These are phyloP conservation scores for Pelodytes ibericus DNA, from an alignment of 2,797 vertebrate species.

Conservation along the genomic window DNA sequence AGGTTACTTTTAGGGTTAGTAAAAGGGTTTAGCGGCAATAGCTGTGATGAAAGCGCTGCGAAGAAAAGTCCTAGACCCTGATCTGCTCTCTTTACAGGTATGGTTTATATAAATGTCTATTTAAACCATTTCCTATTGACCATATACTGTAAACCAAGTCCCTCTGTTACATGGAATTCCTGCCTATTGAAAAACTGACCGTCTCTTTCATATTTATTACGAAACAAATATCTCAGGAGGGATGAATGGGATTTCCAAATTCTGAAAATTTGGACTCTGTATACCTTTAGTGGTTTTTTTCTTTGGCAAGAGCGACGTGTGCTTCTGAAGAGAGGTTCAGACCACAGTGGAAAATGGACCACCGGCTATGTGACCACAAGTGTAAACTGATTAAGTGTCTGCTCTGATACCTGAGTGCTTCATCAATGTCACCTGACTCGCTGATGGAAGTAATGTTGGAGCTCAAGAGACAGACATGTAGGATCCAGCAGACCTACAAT, in stretches of 20 bases:
- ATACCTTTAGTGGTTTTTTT: slow-evolving; percentile 38
- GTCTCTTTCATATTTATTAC: neutral
- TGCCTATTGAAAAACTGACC: neutral
- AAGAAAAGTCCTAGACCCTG: too few species aligned
- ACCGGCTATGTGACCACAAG: slow-evolving; percentile 22
- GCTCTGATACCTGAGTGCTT: neutral
- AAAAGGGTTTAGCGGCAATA: too few species aligned
- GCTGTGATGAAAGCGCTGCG: too few species aligned
- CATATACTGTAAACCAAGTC: too few species aligned
- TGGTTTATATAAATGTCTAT: too few species aligned
- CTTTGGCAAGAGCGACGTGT: slow-evolving; percentile 25
- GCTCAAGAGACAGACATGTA: neutral
- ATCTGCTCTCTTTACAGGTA: too few species aligned
- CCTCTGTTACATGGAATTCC: neutral
- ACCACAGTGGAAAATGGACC: slow-evolving; percentile 52
- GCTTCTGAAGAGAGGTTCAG: slow-evolving; percentile 24
- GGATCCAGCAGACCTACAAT: neutral
- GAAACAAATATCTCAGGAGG: neutral
- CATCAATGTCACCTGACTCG: slow-evolving; percentile 14
- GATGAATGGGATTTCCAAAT: slow-evolving; percentile 31
- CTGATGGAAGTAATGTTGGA: slow-evolving; percentile 1
- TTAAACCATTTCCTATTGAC: too few species aligned
- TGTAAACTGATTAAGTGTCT: slow-evolving; percentile 40
- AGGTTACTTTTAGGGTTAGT: too few species aligned
- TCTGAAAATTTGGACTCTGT: slow-evolving; percentile 32